A percentile compares a stretch with the other conserved stretches of the same genome.
phyloP scores from a whole-genome alignment of 2,797 vertebrate species.

The Octomys mimax region DNA sequence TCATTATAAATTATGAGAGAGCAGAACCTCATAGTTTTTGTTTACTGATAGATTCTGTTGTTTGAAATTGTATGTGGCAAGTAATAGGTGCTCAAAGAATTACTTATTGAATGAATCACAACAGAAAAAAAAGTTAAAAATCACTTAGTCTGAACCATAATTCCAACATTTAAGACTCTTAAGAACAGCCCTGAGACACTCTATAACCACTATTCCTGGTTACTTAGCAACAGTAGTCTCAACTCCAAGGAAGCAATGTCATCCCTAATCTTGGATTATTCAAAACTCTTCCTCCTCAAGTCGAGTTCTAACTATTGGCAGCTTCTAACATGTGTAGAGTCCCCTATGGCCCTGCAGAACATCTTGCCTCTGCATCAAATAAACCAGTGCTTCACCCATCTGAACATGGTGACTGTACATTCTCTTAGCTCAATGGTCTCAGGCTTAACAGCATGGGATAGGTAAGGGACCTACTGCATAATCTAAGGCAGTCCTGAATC shows the following conservation, averaged over 20 bases:
- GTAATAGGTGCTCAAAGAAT: neutral
- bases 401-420: neutral
- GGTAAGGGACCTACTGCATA: neutral
- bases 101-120: neutral
- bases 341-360: neutral
- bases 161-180: neutral
- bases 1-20: neutral
- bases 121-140: neutral
- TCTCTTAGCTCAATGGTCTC: neutral
- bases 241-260: neutral
- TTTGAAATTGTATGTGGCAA: neutral
- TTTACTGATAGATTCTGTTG: neutral
- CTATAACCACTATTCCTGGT: neutral
- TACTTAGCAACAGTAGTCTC: neutral
- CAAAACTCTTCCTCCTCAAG: neutral
- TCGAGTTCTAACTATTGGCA: neutral
- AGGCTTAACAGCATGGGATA: neutral
- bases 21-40: neutral
- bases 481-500: neutral
- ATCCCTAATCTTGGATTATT: neutral
- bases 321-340: neutral
- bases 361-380: neutral
- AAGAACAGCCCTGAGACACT: neutral
- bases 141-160: constrained; percentile 14
- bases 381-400: neutral